Evolutionary conservation across 2,113 vertebrate genomes (phyloP), one percentile per base, ranked within the genome.

Genomic region (Psophia crepitans): DNA sequence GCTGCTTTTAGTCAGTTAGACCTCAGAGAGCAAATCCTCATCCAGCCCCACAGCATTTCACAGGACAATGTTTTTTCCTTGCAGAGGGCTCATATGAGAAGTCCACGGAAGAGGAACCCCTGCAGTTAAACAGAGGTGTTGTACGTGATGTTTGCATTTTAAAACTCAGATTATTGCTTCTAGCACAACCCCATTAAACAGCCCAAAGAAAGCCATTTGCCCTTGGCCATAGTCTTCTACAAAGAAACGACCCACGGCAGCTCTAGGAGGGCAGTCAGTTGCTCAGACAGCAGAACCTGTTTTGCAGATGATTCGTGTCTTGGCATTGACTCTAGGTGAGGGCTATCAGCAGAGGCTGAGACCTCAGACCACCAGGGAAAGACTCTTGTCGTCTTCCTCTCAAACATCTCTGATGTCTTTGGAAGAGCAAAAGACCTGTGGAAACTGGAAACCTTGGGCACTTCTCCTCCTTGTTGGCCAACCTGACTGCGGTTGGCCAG

Each of bases 41-140:
- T 9, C 11, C 57, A n/a, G 7, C 58, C 51, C 86, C 4, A 4
- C 69, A 58, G 57, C 20, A 5, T 14, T 69, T 73, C 43, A 75
- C 44, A 23, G 81, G 48, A 23, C 75, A 33, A 17, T 71, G 41
- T 79, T 94, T 91, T 89, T 82, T 41, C 83, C 85, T 97, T 98
- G 65, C 97, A 98, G 98, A 98, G 83, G 96, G 85, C 30, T 97
- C 98, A 6, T 43, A 80, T 3, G 98, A 98, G 92, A 97, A 89
- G 27, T 83, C 97, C 33, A 97, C 94, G 0, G 99, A 99, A 79
- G 99, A 98, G 95, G 98, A 98, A 51, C 91, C 96, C 21, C 56
- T 56, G 41, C 98, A 99, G 82, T 86, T 99, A 84, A 98, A 98
- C 96, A 98, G 96, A 96, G 99, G 98, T 94, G 98, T 98, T 96